Evolutionary conservation across 2,113 vertebrate species (phyloP), one percentile per base, ranked within the genome.

Genomic region (Stigmatopora nigra): DNA sequence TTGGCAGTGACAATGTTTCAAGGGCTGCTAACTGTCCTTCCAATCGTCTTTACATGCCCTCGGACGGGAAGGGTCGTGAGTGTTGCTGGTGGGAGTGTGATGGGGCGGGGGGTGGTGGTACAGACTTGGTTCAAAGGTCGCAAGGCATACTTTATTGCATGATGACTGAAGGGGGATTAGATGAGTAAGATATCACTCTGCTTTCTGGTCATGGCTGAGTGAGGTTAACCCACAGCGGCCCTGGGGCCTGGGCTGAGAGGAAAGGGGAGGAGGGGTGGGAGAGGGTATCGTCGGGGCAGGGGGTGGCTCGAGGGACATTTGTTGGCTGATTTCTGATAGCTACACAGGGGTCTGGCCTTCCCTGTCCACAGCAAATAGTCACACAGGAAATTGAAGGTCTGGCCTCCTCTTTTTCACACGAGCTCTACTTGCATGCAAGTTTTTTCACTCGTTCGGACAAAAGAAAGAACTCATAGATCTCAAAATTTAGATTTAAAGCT

Each of bases 131-230:
- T 90, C 85, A 88, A 76, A 77, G 88, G 84, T 88, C 74, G 78
- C 69, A 51, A 84, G 68, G 78, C 82, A 83, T 84, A 83, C 84
- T 87, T 88, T 89, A 90, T 87, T 87, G 83, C 87, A 78, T 78
- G 84, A 88, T 78, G 88, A 87, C 85, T 84, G 84, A 84, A 72
- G 72, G 83, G 80, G 83, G 85, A 85, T 80, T 87, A 88, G 87
- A 90, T 89, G 85, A 89, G 86, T 87, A 86, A 89, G 84, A 89
- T 87, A 89, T 88, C 84, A 84, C 79, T 88, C 74, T 80, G 84
- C 82, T 84, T 81, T 85, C 78, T 85, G 86, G 87, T 88, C 85
- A 87, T 72, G 87, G 84, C 82, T 87, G 84, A 86, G 83, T 47
- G 81, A 86, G 79, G 82, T 87, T 88, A 86, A 88, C 86, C 79